Base-by-base conservation (phyloP, 1,140 invertebrate species). In the Mamestra configurata region DNA sequence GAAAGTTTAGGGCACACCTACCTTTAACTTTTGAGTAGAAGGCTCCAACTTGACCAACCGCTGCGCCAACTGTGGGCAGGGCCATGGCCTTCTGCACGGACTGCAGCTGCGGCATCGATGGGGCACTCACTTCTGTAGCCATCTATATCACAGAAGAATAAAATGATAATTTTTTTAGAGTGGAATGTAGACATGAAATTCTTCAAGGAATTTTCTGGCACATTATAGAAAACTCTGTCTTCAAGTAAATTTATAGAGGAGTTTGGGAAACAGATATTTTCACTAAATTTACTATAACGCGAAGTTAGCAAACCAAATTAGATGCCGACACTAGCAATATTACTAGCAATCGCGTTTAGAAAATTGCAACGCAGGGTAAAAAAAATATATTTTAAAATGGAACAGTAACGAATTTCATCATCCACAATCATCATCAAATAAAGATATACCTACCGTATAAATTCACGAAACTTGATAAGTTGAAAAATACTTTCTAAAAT, bases 31-130 rank as follows among this genome's bases (percentile, higher is more conserved):
- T 92, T 6, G 80, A 86, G 79, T 94, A 94, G 55, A 94, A 79
- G 37, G 92, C 92, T 18, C 92, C 90, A 57, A 94, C 90, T 81
- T 94, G 93, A 1, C 88, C 93, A 3, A 93, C 92, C 7, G 93
- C 93, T 8, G 93, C 93, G 8, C 81, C 92, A 4, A 94, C 91
- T 49, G 92, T 88, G 15, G 93, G 93, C 10, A 94, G 22, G 0
- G 91, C 88, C 93, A 94, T 93, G n/a, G 85, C 93, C 71, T 93
- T 93, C 85, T 94, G 93, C 3, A 94, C 90, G 0, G 91, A 93
- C 79, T 94, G 92, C 31, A 93, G 79, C 64, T 90, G 91, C 2
- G 84, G 80, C 79, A 92, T 82, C 8, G 84, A 49, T 64, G 81
- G 86, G 80, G 87, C 35, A 78, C 89, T 87, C 35, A 94, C 86